Conservation (phyloP, 2,113 vertebrate genomes). For the Micronisus gabar region DNA sequence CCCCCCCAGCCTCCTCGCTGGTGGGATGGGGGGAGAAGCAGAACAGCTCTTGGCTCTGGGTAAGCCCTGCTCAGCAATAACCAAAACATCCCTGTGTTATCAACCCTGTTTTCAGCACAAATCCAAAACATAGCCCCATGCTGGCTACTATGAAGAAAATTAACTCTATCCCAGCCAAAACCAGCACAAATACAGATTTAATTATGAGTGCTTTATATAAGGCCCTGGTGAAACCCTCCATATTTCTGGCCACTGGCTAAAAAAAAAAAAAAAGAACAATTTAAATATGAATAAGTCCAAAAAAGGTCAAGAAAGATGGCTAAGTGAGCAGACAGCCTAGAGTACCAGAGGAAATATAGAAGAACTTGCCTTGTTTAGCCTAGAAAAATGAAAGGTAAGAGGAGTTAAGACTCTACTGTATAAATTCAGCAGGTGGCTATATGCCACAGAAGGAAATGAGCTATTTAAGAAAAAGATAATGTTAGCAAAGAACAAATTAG, state of each 20-base stretch:
- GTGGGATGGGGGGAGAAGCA: too few species aligned
- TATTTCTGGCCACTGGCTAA: background rate
- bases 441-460: background rate
- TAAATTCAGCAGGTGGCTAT: slow-evolving; percentile 1
- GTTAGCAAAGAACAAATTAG: slow-evolving; percentile 26
- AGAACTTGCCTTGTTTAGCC: background rate
- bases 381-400: slow-evolving; percentile 9
- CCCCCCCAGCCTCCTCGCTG: too few species aligned
- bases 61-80: too few species aligned
- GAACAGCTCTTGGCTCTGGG: too few species aligned
- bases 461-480: slow-evolving; percentile 45
- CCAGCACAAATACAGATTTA: background rate
- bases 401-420: background rate
- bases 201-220: background rate
- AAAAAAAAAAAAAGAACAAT: background rate
- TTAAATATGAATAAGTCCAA: background rate
- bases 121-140: too few species aligned
- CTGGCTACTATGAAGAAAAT: too few species aligned
- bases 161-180: too few species aligned
- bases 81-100: too few species aligned
- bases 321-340: background rate
- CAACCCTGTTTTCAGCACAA: too few species aligned
- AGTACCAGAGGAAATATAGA: background rate
- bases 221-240: background rate
- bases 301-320: background rate